Evolutionary conservation across 2,888 invertebrate species (phyloP), one percentile per base, ranked within the genome.

Genomic region (Zaprionus obscuricornis): DNA sequence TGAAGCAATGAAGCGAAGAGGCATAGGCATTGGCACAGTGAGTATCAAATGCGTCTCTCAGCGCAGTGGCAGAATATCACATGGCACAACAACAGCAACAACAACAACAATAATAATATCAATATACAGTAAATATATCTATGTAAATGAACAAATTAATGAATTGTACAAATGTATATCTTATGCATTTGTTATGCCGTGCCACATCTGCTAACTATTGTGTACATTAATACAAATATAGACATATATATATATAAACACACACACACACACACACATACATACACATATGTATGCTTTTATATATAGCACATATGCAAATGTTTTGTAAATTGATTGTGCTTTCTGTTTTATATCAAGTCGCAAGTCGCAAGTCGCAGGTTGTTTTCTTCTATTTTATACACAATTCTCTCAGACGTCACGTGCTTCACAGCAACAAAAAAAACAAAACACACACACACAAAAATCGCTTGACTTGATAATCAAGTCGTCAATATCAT

Each of bases 101-200:
- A 29, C 10, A 29, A 13, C 1, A 10, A 5, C 29, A 16, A 34
- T 34, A 17, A 13, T 7, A 93, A 8, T 20, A 5, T 7, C 40
- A 40, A 39, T n/a, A n/a, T n/a, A n/a, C n/a, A n/a, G n/a, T n/a
- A n/a, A n/a, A n/a, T n/a, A 70, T 49, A 60, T 54, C 55, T 65
- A 62, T 73, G 78, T 58, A 76, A 84, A 69, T 57, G 43, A 36
- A 33, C 31, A 57, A 66, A 66, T 79, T 79, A 78, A 81, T 73
- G 46, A 60, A 58, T 54, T 76, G 29, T n/a, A 29, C 79, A 66
- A 69, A 55, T 74, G 51, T 59, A 31, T 56, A 54, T 45, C 54
- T 50, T 69, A 52, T 46, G 37, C 39, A 79, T 73, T 68, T 67
- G 62, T 47, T n/a, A n/a, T n/a, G 49, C 31, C 27, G 18, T 20